phyloP scores from a whole-genome alignment of 2,113 vertebrate species.

The Ia io region DNA sequence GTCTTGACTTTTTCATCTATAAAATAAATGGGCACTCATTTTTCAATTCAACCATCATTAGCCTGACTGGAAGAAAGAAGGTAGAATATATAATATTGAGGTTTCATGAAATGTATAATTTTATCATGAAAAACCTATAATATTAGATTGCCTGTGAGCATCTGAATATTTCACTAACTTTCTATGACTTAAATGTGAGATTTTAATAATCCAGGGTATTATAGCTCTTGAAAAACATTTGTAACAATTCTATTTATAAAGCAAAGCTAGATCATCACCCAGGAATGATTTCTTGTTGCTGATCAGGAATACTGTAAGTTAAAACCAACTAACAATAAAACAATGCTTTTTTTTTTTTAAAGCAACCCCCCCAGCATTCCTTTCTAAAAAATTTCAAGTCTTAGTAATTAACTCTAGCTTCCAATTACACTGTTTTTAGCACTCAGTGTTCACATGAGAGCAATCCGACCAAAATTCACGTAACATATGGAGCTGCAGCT shows the following conservation, averaged over 20 bases:
- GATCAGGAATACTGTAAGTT: background rate
- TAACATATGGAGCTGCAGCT: conserved; percentile 47
- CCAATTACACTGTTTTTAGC: conserved; percentile 56
- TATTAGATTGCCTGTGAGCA: background rate
- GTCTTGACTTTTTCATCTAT: background rate
- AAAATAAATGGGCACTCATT: background rate
- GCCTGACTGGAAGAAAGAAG: background rate
- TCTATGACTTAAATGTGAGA: background rate
- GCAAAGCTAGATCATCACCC: background rate
- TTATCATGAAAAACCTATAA: background rate
- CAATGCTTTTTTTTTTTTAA: background rate
- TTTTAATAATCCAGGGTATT: background rate
- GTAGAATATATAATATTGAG: background rate
- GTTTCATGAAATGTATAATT: background rate
- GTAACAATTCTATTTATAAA: background rate
- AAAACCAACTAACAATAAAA: background rate
- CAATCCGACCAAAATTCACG: conserved; percentile 21
- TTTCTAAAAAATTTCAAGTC: conserved; percentile 53
- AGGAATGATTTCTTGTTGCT: conserved; percentile 11
- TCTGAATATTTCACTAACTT: background rate
- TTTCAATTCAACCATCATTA: background rate
- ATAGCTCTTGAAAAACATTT: background rate
- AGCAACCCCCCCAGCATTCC: background rate
- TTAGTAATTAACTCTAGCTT: conserved; percentile 63
- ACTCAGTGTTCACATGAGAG: conserved; percentile 37